Base-by-base conservation (phyloP, 2,888 invertebrate species). In the Ommatoiulus sabulosus region DNA sequence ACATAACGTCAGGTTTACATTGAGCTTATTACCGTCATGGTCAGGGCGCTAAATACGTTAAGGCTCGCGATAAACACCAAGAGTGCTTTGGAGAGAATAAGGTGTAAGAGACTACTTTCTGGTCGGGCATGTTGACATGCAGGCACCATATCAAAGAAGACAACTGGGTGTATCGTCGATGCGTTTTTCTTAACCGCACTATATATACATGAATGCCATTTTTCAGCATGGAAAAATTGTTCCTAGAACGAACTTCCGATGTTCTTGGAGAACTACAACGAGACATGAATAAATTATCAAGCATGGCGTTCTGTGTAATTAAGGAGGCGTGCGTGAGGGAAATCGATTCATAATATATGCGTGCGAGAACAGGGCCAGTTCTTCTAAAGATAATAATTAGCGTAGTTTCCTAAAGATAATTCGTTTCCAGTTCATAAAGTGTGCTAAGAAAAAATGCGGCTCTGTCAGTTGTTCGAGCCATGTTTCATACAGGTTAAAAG, bases 311-410 rank as follows among this genome's bases (percentile, higher is more conserved):
- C 80, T 80, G 24, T 80, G 80, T 80, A 80, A 80, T 80, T 80
- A 80, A 80, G 80, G 24, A 80, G 80, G 80, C 80, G 80, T 80
- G 80, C 35, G 24, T 35, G 3, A 80, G 80, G 80, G 35, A 80
- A 80, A 80, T 80, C 80, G 80, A 80, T 80, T 35, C 80, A 80
- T 80, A 80, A 80, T 35, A 35, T 35, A 80, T 35, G 80, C 80
- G 8, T 12, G 35, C 6, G 80, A 80, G 35, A 80, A 35, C 35
- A 12, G 80, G 12, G 35, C 8, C 24, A 10, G 80, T 24, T 80
- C 24, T 80, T 80, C 80, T 80, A 80, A 80, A 80, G 80, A 80
- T 80, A 80, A 80, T 80, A 80, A 80, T 80, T 80, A 80, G 24
- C 80, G 24, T 80, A 80, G 80, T 80, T 80, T 20, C 80, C 80